Evolutionary conservation across 2,797 vertebrate species (phyloP).

Genomic region (Pachyuromys duprasi): DNA sequence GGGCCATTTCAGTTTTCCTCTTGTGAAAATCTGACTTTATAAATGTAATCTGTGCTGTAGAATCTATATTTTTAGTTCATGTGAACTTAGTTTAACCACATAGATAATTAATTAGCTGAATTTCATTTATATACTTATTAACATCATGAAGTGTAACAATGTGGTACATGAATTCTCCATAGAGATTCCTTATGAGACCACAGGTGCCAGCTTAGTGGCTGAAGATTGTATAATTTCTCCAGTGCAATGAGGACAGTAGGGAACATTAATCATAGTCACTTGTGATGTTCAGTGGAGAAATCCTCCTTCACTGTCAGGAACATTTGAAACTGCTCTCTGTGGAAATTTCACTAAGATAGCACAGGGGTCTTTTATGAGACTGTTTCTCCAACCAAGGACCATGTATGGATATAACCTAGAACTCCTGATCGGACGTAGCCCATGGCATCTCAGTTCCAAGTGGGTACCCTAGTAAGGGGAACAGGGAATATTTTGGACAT

Average conservation of each 20-base stretch:
- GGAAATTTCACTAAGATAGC: not conserved
- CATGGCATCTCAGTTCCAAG: too few relatives aligned
- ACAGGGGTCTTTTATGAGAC: too few relatives aligned
- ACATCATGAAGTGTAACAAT: not conserved
- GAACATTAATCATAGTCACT: too few relatives aligned
- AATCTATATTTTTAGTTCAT: not conserved
- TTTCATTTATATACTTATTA: not conserved
- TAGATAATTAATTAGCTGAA: not conserved
- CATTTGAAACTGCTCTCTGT: not conserved
- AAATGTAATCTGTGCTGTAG: not conserved
- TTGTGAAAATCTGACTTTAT: not conserved
- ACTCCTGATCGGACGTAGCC: too few relatives aligned
- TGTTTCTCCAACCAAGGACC: too few relatives aligned
- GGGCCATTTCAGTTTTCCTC: too few relatives aligned
- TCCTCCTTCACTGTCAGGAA: not conserved
- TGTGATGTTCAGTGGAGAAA: not conserved
- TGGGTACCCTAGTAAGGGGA: too few relatives aligned
- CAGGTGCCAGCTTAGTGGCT: accelerated
- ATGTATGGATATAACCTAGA: too few relatives aligned
- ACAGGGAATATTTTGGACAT: too few relatives aligned
- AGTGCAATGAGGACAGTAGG: not conserved
- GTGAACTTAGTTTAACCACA: not conserved
- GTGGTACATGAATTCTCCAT: not conserved
- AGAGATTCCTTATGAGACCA: not conserved
- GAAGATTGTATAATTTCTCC: not conserved